Evolutionary conservation across 2,113 vertebrate genomes (phyloP).

Genomic region (Xiphophorus couchianus): DNA sequence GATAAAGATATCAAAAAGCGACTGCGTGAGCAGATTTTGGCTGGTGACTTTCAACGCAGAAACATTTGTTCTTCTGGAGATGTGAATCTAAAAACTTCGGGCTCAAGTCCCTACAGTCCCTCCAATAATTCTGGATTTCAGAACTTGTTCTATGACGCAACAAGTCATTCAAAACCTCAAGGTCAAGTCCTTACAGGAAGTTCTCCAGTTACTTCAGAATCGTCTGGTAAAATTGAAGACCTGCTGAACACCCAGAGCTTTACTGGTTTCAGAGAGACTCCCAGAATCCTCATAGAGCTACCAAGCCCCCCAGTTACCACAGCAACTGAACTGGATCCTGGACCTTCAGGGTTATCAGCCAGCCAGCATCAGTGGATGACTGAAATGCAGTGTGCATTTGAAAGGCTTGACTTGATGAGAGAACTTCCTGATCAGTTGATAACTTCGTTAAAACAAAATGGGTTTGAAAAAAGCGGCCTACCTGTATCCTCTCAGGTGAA

Average conservation of each 20-base stretch:
- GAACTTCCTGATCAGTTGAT: constrained; percentile 55
- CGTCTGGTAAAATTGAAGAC: constrained; percentile 64
- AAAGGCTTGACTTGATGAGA: constrained; percentile 85
- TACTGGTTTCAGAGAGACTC: constrained; percentile 54
- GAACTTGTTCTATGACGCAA: constrained; percentile 30
- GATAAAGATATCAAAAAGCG: constrained; percentile 82
- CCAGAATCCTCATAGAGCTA: constrained; percentile 10
- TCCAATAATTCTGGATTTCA: constrained; percentile 30
- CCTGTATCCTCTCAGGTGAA: constrained; percentile 47
- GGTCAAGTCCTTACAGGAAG: constrained; percentile 34
- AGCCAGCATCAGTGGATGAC: constrained; percentile 82
- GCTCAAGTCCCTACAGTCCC: constrained; percentile 6
- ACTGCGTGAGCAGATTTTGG: constrained; percentile 86
- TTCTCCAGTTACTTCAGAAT: constrained; percentile 4
- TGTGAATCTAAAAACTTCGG: constrained; percentile 48
- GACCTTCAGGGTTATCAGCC: constrained; percentile 57
- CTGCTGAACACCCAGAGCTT: constrained; percentile 55
- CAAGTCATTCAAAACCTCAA: constrained; percentile 14
- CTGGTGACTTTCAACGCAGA: constrained; percentile 80
- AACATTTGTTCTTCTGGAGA: constrained; percentile 64
- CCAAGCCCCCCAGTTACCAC: constrained; percentile 27
- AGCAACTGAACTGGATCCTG: constrained; percentile 61
- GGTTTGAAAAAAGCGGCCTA: constrained; percentile 38
- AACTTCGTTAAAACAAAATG: constrained; percentile 1
- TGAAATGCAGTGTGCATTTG: constrained; percentile 87